Percentiles rank a stretch among this genome's conserved stretches.
phyloP scores from a whole-genome alignment of 2,113 vertebrate genomes.

The Ctenodactylus gundi region DNA sequence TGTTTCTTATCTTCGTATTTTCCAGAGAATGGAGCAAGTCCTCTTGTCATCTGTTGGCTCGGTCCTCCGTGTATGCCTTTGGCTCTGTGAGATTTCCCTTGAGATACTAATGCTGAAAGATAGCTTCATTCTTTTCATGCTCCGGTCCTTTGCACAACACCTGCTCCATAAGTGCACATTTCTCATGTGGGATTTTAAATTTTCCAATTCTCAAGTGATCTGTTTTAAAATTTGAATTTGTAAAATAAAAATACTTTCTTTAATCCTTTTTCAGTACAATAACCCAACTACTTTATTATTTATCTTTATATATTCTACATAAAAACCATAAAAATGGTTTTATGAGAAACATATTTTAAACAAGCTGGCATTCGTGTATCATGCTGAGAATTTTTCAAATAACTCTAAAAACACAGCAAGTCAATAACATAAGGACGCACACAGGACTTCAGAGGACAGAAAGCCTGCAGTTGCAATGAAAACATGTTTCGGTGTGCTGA shows the following conservation, averaged over 20 bases:
- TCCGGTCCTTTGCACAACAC: slow-evolving; percentile 72
- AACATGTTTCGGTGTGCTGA: neutral
- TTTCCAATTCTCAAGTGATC: slow-evolving; percentile 64
- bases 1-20: slow-evolving; percentile 86
- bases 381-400: neutral
- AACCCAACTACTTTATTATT: neutral
- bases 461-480: neutral
- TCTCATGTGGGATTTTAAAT: slow-evolving; percentile 55
- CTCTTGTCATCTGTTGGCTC: slow-evolving; percentile 78
- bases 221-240: slow-evolving; percentile 57
- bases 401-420: neutral
- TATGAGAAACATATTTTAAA: neutral
- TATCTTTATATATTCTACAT: neutral
- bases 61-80: slow-evolving; percentile 54
- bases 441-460: neutral
- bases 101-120: slow-evolving; percentile 81
- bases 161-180: slow-evolving; percentile 72
- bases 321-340: slow-evolving; percentile 10
- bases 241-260: slow-evolving; percentile 48
- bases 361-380: neutral
- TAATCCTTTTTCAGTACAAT: neutral
- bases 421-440: neutral
- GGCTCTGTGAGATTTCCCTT: slow-evolving; percentile 74
- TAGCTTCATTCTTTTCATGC: slow-evolving; percentile 76
- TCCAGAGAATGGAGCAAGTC: slow-evolving; percentile 77